Evolutionary conservation across 92 coral and sea anemone species (phyloP).

Genomic region (Umimayanthus kanabou): DNA sequence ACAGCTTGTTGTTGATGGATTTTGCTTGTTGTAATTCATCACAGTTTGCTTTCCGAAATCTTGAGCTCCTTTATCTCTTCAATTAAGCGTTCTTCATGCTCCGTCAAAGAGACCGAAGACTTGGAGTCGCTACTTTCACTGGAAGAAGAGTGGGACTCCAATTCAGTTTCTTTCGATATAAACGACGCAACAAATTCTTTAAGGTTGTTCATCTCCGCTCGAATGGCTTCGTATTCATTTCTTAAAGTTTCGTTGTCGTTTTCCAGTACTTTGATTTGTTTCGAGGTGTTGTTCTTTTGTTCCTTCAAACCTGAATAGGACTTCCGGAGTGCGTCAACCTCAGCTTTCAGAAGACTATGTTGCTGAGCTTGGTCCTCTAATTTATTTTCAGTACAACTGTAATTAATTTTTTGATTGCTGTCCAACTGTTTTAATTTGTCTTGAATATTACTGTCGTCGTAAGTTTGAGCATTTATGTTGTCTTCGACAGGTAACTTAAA

Average conservation of each 20-base stretch:
- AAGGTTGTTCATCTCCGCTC: not conserved
- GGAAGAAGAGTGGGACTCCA: not conserved
- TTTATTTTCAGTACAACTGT: not conserved
- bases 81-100: not conserved
- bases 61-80: not conserved
- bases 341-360: not conserved
- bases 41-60: not conserved
- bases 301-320: not conserved
- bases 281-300: not conserved
- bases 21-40: not conserved
- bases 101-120: not conserved
- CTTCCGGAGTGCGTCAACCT: not conserved
- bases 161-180: not conserved
- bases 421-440: slow-evolving; percentile 1
- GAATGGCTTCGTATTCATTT: not conserved
- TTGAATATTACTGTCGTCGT: not conserved
- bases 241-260: not conserved
- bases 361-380: not conserved
- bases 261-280: not conserved
- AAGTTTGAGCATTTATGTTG: not conserved
- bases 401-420: not conserved
- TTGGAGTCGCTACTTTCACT: not conserved
- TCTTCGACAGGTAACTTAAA: not conserved
- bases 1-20: not conserved
- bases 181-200: not conserved